Percentiles rank a stretch among this genome's conserved stretches.
Conservation (phyloP, 37 sponge, comb jelly and placozoan species). For the Corticium candelabrum region DNA sequence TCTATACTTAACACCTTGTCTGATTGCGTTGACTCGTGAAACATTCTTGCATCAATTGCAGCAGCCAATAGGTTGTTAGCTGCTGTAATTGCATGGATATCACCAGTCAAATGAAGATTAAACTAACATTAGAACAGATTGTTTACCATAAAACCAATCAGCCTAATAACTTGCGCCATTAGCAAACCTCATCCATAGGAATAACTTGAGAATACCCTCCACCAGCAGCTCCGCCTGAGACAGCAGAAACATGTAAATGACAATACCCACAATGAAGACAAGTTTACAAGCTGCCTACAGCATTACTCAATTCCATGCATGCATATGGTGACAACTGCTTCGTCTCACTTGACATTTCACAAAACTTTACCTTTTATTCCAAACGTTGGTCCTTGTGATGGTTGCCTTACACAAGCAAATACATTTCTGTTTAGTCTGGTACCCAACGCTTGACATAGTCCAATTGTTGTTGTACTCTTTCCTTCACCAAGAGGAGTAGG, state of each 20-base stretch:
- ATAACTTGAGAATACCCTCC: constrained; percentile 99
- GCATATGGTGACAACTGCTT: constrained; percentile 18
- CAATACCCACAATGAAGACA: not conserved
- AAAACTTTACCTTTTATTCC: constrained; percentile 99
- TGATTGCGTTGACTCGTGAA: constrained; percentile 92
- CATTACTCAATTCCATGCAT: constrained; percentile 1
- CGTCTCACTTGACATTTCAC: not conserved
- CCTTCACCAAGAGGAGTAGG: constrained; percentile 98
- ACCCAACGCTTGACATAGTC: constrained; percentile 83
- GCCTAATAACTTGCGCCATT: not conserved
- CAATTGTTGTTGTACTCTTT: constrained; percentile 97
- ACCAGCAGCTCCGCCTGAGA: constrained; percentile 99
- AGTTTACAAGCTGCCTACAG: not conserved
- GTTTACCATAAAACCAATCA: not conserved
- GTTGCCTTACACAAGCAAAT: constrained; percentile 95
- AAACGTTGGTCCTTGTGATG: constrained; percentile 97
- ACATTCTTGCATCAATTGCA: constrained; percentile 86
- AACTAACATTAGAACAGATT: constrained; percentile 21
- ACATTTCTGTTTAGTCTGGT: constrained; percentile 66
- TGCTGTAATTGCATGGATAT: constrained; percentile 98
- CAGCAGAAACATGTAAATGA: no score
- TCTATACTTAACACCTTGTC: constrained; percentile 33
- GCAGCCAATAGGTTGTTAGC: constrained; percentile 94
- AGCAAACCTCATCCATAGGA: constrained; percentile 83
- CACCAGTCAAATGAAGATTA: constrained; percentile 98